phyloP scores from a whole-genome alignment of 2,113 vertebrate genomes.

The Prunella himalayana region DNA sequence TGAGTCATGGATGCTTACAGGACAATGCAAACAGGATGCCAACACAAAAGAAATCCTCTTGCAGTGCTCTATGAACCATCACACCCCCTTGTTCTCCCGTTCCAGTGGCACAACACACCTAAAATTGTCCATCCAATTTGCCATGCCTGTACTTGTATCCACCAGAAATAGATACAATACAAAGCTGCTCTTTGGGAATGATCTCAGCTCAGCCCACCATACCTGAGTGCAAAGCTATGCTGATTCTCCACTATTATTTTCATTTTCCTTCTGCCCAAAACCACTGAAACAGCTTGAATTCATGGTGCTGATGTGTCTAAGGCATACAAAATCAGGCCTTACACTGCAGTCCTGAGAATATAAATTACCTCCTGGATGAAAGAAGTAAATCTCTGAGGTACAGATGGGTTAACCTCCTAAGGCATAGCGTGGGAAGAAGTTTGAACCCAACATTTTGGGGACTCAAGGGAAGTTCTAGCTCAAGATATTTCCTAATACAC shows the following conservation, averaged over 20 bases:
- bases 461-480: neutral
- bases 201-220: neutral
- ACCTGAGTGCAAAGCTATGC: neutral
- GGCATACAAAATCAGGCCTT: neutral
- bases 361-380: neutral
- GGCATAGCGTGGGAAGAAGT: neutral
- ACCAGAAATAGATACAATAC: neutral
- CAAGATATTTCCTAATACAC: neutral
- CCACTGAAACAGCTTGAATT: neutral
- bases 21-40: neutral
- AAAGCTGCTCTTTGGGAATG: neutral
- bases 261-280: neutral
- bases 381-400: neutral
- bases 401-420: neutral
- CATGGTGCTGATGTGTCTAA: neutral
- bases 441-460: neutral
- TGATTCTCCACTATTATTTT: neutral
- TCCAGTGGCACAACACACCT: neutral
- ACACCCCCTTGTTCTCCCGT: accelerated
- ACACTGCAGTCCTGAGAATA: neutral
- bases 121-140: neutral
- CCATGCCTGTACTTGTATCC: neutral
- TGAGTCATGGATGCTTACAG: neutral
- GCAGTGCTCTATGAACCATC: neutral
- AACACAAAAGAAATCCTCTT: neutral